Conservation (phyloP, 53 echinoderm and acorn worm species). For the Luidia sarsii region DNA sequence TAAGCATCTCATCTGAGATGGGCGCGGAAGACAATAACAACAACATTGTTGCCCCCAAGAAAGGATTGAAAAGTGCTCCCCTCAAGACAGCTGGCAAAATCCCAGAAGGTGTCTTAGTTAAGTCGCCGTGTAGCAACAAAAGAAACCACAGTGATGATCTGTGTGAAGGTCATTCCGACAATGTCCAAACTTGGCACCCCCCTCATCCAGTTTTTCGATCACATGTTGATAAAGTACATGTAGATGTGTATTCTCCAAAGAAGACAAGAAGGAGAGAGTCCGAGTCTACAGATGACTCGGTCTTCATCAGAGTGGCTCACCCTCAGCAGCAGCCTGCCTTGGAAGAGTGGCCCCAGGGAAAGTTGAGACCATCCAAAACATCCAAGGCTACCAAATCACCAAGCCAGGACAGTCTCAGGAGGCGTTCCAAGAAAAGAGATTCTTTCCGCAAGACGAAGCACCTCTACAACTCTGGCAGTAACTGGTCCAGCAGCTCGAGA, state of each 20-base stretch:
- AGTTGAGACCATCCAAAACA: slow-evolving; percentile 4
- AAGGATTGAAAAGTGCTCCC: too few relatives aligned
- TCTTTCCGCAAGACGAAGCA: slow-evolving; percentile 3
- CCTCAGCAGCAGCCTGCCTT: background rate
- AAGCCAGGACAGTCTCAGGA: slow-evolving; percentile 12
- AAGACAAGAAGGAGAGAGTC: slow-evolving; percentile 25
- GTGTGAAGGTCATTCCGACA: background rate
- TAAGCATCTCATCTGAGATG: slow-evolving; percentile 33
- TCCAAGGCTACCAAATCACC: slow-evolving; percentile 7
- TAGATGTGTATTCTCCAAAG: slow-evolving; percentile 24
- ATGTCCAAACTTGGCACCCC: slow-evolving; percentile 6
- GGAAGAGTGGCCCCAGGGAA: background rate
- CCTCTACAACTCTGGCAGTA: background rate
- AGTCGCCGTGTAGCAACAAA: too few relatives aligned
- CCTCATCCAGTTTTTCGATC: background rate
- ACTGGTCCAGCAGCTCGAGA: background rate
- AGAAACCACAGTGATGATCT: slow-evolving; percentile 16
- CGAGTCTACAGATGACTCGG: slow-evolving; percentile 8
- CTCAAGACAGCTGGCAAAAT: too few relatives aligned
- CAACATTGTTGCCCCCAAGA: too few relatives aligned
- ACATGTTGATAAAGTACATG: background rate
- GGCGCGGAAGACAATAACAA: slow-evolving; percentile 31
- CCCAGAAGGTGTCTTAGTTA: too few relatives aligned
- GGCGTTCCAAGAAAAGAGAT: slow-evolving; percentile 25
- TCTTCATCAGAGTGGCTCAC: background rate